phyloP scores from a whole-genome alignment of 2,888 invertebrate genomes.

The Malthinus seriepunctatus region DNA sequence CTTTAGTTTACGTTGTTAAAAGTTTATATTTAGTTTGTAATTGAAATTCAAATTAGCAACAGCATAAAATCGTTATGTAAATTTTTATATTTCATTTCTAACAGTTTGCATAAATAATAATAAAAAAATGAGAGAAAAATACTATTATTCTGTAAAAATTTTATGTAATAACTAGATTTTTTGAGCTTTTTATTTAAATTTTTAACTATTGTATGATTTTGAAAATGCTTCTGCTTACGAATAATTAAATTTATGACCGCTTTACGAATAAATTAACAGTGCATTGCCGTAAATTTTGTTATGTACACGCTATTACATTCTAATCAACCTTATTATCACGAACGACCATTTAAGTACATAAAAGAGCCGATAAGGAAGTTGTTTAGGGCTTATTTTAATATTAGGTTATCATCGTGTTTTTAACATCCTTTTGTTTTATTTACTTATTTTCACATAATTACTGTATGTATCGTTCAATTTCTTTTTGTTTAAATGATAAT shows the following conservation, averaged over 20 bases:
- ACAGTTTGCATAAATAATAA: slow-evolving; percentile 11
- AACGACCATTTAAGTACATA: slow-evolving; percentile 22
- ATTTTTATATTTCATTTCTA: slow-evolving; percentile 7
- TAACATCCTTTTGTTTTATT: slow-evolving; percentile 23
- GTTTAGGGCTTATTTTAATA: slow-evolving; percentile 19
- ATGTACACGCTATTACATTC: slow-evolving; percentile 21
- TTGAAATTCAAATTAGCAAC: slow-evolving; percentile 15
- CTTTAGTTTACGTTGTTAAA: slow-evolving; percentile 33
- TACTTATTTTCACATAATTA: slow-evolving; percentile 7
- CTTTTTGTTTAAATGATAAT: slow-evolving; percentile 4
- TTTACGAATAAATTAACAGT: slow-evolving; percentile 23
- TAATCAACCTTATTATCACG: slow-evolving; percentile 26
- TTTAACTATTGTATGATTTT: slow-evolving; percentile 15
- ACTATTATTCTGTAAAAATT: slow-evolving; percentile 9
- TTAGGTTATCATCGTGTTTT: slow-evolving; percentile 24
- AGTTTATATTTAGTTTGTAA: slow-evolving; percentile 19
- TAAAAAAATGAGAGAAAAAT: slow-evolving; percentile 1
- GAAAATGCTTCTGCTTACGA: slow-evolving; percentile 13
- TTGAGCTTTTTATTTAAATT: slow-evolving; percentile 11
- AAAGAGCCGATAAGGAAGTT: slow-evolving; percentile 23
- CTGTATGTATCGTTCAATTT: neutral
- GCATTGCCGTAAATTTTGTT: slow-evolving; percentile 26
- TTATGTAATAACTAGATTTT: slow-evolving; percentile 16
- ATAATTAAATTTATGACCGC: slow-evolving; percentile 27
- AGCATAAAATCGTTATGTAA: slow-evolving; percentile 4